Evolutionary conservation across 1,140 invertebrate genomes (phyloP).

Genomic region (Trinorchestia longiramus): DNA sequence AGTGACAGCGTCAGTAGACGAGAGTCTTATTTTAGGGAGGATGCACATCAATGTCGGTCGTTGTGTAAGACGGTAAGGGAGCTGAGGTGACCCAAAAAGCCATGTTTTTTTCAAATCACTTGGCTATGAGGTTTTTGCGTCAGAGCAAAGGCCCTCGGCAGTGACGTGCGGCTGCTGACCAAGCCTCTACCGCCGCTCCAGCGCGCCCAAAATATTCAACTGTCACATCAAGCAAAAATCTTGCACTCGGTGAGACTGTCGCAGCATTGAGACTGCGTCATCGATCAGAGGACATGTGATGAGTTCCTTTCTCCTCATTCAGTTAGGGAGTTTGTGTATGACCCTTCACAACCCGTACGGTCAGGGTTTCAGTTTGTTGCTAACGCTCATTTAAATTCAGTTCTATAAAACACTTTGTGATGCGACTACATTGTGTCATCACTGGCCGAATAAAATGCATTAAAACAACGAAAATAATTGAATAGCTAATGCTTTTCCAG

Average conservation of each 20-base stretch:
- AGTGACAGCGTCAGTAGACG: background rate
- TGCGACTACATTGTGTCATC: background rate
- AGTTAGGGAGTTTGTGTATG: background rate
- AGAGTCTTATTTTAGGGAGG: background rate
- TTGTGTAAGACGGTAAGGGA: slow-evolving; percentile 1
- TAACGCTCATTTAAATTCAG: background rate
- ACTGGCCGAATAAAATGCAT: background rate
- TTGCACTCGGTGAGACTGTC: background rate
- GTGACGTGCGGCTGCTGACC: slow-evolving; percentile 30
- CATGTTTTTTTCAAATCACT: slow-evolving; percentile 15
- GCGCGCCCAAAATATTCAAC: background rate
- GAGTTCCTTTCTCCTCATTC: background rate
- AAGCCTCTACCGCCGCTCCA: background rate
- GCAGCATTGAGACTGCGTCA: background rate
- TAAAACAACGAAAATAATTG: background rate
- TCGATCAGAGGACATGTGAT: background rate
- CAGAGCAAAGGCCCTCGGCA: background rate
- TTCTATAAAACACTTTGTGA: background rate
- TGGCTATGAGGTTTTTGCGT: slow-evolving; percentile 16
- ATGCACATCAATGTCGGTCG: background rate
- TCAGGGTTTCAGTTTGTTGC: background rate
- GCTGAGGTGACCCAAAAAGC: background rate
- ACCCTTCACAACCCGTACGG: background rate
- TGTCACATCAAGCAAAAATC: background rate
- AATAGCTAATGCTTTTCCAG: background rate